Conservation (phyloP, 1,140 invertebrate genomes). For the Zophobas morio region DNA sequence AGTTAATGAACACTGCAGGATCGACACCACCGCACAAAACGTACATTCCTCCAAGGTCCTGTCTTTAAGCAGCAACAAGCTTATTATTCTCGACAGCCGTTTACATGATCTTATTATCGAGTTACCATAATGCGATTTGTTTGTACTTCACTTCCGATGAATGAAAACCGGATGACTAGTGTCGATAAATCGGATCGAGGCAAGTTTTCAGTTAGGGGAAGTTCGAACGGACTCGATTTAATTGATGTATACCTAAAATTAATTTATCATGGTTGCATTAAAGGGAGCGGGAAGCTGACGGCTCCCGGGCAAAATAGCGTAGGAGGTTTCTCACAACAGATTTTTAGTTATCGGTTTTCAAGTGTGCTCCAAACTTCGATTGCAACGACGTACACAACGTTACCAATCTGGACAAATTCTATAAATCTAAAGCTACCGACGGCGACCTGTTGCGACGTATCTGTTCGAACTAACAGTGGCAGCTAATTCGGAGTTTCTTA, state of each 20-base stretch:
- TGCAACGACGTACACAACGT: not conserved
- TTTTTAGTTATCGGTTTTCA: no score
- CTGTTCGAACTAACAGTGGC: slow-evolving; percentile 3
- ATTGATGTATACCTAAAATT: slow-evolving; percentile 24
- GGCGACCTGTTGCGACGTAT: slow-evolving; percentile 20
- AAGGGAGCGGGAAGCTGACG: no score
- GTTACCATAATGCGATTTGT: slow-evolving; percentile 42
- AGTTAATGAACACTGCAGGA: slow-evolving; percentile 13
- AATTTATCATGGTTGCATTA: slow-evolving; percentile 8
- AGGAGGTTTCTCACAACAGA: no score
- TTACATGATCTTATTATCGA: slow-evolving; percentile 39
- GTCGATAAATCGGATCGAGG: not conserved
- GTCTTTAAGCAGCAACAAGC: slow-evolving; percentile 29
- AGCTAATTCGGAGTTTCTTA: slow-evolving; percentile 20
- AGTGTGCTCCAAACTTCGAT: no score
- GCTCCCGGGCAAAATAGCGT: no score
- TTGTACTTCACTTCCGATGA: slow-evolving; percentile 29
- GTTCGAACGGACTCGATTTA: slow-evolving; percentile 6
- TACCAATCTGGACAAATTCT: slow-evolving; percentile 8
- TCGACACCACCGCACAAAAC: slow-evolving; percentile 13
- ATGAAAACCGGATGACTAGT: slow-evolving; percentile 13
- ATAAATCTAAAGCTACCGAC: slow-evolving; percentile 19
- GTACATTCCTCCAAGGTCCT: slow-evolving; percentile 1
- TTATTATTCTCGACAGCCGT: slow-evolving; percentile 33
- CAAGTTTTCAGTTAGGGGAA: slow-evolving; percentile 14